A percentile compares a stretch with the other conserved stretches of the same genome.
phyloP scores from a whole-genome alignment of 37 sponge, comb jelly and placozoan species.

The Chondrilla cf. caribensis region DNA sequence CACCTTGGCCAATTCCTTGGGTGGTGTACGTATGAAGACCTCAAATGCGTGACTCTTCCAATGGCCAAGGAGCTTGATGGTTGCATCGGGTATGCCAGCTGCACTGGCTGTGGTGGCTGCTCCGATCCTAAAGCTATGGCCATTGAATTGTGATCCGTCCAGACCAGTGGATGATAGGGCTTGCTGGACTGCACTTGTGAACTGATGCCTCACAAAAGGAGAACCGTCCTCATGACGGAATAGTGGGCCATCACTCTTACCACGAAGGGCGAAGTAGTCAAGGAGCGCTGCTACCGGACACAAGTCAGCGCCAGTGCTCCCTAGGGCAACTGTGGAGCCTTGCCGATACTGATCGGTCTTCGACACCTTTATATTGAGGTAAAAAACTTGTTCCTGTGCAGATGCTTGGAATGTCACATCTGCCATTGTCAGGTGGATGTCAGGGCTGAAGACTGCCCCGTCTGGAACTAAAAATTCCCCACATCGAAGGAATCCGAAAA shows the following conservation, averaged over 20 bases:
- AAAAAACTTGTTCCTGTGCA: neutral
- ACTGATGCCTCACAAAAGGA: neutral
- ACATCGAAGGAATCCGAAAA: slow-evolving; percentile 7
- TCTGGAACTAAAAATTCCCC: neutral
- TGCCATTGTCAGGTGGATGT: neutral
- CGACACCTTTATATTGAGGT: neutral
- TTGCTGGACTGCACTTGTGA: neutral
- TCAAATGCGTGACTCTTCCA: slow-evolving; percentile 21
- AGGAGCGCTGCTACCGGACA: slow-evolving; percentile 7
- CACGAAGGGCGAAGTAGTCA: neutral
- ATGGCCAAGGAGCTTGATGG: slow-evolving; percentile 9
- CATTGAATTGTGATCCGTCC: neutral
- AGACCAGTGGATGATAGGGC: slow-evolving; percentile 5
- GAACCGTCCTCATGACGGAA: neutral
- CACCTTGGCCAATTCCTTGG: neutral
- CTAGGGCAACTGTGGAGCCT: slow-evolving; percentile 1
- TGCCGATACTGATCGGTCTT: neutral
- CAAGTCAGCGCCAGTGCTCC: neutral
- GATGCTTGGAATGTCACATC: neutral
- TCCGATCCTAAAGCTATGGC: slow-evolving; percentile 22
- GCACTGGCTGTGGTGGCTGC: slow-evolving; percentile 8
- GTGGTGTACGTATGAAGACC: neutral
- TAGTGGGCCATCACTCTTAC: neutral
- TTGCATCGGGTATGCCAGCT: slow-evolving; percentile 9
- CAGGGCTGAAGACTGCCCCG: neutral